Evolutionary conservation across 2,113 vertebrate species (phyloP).

Genomic region (Leuciscus idus): DNA sequence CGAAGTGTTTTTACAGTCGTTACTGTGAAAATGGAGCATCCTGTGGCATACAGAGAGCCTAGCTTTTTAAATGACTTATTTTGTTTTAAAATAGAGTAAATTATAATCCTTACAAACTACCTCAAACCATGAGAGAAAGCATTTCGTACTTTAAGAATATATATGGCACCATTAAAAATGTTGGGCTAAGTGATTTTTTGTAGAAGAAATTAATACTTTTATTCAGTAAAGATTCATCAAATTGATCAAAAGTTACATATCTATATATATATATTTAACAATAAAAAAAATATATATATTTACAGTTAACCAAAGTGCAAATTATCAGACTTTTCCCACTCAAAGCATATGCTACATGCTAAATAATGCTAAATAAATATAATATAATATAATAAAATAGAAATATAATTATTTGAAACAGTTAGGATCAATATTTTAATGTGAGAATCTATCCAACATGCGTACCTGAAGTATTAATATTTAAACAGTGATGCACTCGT

Average conservation of each 20-base stretch:
- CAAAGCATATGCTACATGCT: not conserved
- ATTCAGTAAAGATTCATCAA: not conserved
- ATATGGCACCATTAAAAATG: too few relatives aligned
- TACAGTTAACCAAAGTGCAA: not conserved
- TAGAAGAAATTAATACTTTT: not conserved
- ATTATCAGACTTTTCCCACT: not conserved
- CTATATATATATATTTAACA: too few relatives aligned
- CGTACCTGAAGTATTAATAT: not conserved
- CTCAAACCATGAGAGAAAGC: not conserved
- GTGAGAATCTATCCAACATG: not conserved
- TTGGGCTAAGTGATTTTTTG: not conserved
- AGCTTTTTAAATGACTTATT: not conserved
- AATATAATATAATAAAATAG: not conserved
- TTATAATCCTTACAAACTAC: not conserved
- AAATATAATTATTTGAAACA: not conserved
- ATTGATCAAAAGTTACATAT: not conserved
- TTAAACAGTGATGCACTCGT: not conserved
- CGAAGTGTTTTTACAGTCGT: constrained; percentile 35
- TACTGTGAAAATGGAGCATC: constrained; percentile 40
- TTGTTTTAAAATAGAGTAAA: not conserved
- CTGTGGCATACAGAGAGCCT: constrained; percentile 44
- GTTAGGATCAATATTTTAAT: not conserved
- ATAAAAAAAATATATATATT: not conserved
- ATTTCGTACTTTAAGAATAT: not conserved
- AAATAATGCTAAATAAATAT: not conserved